Base-by-base conservation (phyloP, 2,113 vertebrate species). In the Dendrocopos noguchii region DNA sequence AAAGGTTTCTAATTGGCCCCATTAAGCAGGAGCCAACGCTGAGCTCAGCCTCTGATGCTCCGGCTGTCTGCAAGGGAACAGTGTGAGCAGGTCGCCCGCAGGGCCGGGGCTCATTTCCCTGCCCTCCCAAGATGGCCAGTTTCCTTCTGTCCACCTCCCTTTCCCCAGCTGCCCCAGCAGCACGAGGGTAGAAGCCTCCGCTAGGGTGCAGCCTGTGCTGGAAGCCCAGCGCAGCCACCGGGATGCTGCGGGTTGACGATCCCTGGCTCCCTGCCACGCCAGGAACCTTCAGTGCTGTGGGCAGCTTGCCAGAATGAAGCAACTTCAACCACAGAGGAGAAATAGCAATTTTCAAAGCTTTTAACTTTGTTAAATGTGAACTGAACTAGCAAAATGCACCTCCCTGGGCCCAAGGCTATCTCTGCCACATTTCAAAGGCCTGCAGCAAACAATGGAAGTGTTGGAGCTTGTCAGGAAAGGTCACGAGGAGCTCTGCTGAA, bases 321-420 rank as follows among this genome's bases (percentile, higher is more conserved):
- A 95, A 96, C 91, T 85, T 93, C 80, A 96, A 87, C 95, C 96
- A 88, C 95, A 96, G 91, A 92, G 87, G 96, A 95, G 93, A 88
- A 96, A 94, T 84, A 88, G 96, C 93, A 96, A 96, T 96, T 95
- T 96, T 94, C 95, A 96, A 96, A 95, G 94, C 94, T 94, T 96
- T 96, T 95, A 96, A 95, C 91, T 96, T 92, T 79, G 91, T 93
- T 95, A 94, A 95, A 95, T 86, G 91, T 85, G 91, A 96, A 96
- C 89, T 86, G 94, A 96, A 95, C 79, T 94, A 96, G 94, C 90
- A 95, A 91, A 95, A 96, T 2, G 66, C 73, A 93, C 95, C 95
- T 96, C 94, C 94, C 95, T 94, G 93, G 94, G 95, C 95, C 94
- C 96, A 95, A 94, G 96, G 96, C 94, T 94, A 95, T 94, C 94